phyloP scores from a whole-genome alignment of 2,888 invertebrate species.

The Cataglyphis livida region DNA sequence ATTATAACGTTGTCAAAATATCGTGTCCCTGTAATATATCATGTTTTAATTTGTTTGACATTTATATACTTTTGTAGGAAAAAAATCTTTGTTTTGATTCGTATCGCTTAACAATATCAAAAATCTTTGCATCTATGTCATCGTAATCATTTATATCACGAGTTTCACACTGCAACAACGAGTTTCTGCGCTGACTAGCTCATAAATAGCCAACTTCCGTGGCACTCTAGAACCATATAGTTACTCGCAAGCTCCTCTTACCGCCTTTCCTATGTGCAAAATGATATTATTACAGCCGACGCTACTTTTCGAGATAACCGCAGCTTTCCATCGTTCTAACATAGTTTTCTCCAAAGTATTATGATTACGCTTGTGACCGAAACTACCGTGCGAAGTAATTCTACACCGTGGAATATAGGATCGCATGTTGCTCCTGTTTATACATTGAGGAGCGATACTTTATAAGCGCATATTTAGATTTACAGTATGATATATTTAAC shows the following conservation, averaged over 20 bases:
- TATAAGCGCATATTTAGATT: neutral
- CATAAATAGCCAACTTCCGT: constrained; percentile 47
- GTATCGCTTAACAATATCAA: neutral
- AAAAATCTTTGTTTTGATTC: constrained; percentile 1
- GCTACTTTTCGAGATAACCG: constrained; percentile 48
- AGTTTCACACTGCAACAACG: constrained; percentile 30
- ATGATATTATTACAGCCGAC: constrained; percentile 48
- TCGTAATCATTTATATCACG: constrained; percentile 27
- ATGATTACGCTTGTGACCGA: constrained; percentile 32
- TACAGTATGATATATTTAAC: constrained; percentile 26
- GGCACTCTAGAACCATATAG: constrained; percentile 33
- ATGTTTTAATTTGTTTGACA: neutral
- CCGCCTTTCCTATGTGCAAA: constrained; percentile 32
- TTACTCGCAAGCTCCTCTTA: constrained; percentile 45
- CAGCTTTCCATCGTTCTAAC: constrained; percentile 46
- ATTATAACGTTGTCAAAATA: neutral
- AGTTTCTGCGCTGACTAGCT: constrained; percentile 43
- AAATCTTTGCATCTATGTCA: constrained; percentile 25
- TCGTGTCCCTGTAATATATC: neutral
- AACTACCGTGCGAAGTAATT: constrained; percentile 40
- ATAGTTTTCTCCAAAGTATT: constrained; percentile 41
- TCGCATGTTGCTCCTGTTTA: neutral
- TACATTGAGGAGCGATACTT: constrained; percentile 3
- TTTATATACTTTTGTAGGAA: neutral
- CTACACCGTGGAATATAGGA: constrained; percentile 11